A percentile compares a stretch with the other conserved stretches of the same genome.
phyloP scores from a whole-genome alignment of 2,797 vertebrate genomes.

The Sebastolobus alascanus region DNA sequence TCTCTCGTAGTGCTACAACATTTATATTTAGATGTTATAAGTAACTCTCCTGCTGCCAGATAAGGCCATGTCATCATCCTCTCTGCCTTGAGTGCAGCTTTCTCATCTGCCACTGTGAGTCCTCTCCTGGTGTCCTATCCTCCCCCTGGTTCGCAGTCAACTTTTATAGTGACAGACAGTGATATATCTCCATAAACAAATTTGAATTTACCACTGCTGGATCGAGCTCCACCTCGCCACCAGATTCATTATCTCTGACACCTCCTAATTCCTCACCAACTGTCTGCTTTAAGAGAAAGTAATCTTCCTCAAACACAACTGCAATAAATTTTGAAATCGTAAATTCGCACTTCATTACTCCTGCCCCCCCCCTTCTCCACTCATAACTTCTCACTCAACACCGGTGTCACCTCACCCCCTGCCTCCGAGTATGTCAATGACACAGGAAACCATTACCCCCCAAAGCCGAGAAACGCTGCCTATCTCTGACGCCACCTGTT shows the following conservation, averaged over 20 bases:
- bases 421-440: constrained; percentile 37
- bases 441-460: constrained; percentile 36
- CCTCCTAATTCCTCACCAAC: constrained; percentile 76
- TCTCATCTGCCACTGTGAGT: constrained; percentile 48
- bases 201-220: constrained; percentile 62
- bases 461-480: constrained; percentile 43
- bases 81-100: constrained; percentile 42
- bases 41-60: not conserved
- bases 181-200: constrained; percentile 74
- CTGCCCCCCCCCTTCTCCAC: not conserved
- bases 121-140: constrained; percentile 44
- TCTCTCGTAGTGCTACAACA: not conserved
- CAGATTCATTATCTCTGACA: constrained; percentile 71
- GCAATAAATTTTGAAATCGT: constrained; percentile 60
- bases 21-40: not conserved
- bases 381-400: constrained; percentile 43
- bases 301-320: constrained; percentile 70
- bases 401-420: constrained; percentile 16
- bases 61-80: constrained; percentile 16
- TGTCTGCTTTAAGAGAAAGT: constrained; percentile 66
- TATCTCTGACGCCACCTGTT: constrained; percentile 75
- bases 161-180: constrained; percentile 64
- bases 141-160: constrained; percentile 43
- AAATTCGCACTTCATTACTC: constrained; percentile 48
- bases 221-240: constrained; percentile 52